Evolutionary conservation across 2,113 vertebrate genomes (phyloP).

Genomic region (Tyto alba): DNA sequence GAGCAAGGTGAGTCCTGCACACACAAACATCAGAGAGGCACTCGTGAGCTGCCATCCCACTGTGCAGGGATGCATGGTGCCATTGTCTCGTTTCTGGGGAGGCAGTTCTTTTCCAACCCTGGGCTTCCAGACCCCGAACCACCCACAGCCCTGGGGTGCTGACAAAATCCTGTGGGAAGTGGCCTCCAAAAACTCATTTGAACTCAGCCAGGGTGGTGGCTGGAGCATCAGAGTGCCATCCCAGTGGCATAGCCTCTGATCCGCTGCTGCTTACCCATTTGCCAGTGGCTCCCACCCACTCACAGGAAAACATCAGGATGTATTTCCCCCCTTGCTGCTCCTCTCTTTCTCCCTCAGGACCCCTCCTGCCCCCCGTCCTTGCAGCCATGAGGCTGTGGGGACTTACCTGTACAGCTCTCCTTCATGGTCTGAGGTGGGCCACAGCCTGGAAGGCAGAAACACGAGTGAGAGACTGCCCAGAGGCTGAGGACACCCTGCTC

Average conservation of each 20-base stretch:
- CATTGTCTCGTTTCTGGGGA: too few species aligned
- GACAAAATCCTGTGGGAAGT: neutral
- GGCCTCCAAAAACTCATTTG: neutral
- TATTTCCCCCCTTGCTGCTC: neutral
- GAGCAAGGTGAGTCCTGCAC: neutral
- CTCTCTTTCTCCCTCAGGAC: neutral
- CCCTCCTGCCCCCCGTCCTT: neutral
- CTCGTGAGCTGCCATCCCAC: neutral
- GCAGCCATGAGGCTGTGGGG: neutral
- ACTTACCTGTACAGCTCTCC: neutral
- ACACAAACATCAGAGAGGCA: neutral
- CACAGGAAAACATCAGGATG: neutral
- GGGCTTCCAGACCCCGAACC: neutral
- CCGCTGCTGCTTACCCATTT: neutral
- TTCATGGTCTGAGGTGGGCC: neutral
- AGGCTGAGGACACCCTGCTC: neutral
- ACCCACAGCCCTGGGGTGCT: neutral
- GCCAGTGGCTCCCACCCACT: neutral
- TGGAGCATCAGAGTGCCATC: neutral
- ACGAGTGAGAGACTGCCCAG: neutral
- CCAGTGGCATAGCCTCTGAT: neutral
- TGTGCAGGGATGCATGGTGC: fast-evolving
- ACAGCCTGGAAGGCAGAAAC: neutral
- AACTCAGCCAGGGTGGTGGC: neutral
- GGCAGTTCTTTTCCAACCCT: neutral